Evolutionary conservation across 2,888 invertebrate genomes (phyloP).

Genomic region (Cataglyphis altisquamis): DNA sequence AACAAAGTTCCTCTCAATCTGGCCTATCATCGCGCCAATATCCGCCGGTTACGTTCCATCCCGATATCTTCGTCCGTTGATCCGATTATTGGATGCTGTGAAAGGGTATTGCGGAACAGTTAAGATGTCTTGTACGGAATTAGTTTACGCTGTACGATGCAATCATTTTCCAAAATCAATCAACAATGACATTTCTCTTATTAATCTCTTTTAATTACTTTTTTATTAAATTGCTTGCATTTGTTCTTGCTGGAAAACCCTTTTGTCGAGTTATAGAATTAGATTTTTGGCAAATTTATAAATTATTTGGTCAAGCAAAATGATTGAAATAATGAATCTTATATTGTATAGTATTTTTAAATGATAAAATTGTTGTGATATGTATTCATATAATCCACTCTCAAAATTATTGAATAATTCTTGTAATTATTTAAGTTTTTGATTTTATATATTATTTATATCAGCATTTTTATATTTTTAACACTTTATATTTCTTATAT

Average conservation of each 20-base stretch:
- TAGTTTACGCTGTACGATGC: slow-evolving; percentile 3
- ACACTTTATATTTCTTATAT: no score
- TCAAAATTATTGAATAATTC: no score
- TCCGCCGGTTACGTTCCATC: slow-evolving; percentile 69
- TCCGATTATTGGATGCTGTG: slow-evolving; percentile 68
- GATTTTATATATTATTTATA: no score
- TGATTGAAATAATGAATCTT: neutral
- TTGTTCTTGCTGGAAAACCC: neutral
- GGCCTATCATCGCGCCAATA: slow-evolving; percentile 75
- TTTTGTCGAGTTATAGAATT: neutral
- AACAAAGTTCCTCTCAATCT: slow-evolving; percentile 77
- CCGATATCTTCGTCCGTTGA: slow-evolving; percentile 71
- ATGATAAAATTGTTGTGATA: neutral
- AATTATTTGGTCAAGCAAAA: neutral
- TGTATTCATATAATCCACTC: no score
- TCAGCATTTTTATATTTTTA: no score
- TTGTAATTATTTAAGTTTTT: no score
- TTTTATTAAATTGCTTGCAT: neutral
- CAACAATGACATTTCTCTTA: neutral
- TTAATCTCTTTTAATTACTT: neutral
- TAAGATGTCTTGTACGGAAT: slow-evolving; percentile 25
- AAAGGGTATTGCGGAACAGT: slow-evolving; percentile 63
- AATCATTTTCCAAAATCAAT: slow-evolving; percentile 11
- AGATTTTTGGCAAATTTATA: neutral
- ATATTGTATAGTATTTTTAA: neutral